Evolutionary conservation across 2,888 invertebrate species (phyloP).

Genomic region (Metacarcinus magister): DNA sequence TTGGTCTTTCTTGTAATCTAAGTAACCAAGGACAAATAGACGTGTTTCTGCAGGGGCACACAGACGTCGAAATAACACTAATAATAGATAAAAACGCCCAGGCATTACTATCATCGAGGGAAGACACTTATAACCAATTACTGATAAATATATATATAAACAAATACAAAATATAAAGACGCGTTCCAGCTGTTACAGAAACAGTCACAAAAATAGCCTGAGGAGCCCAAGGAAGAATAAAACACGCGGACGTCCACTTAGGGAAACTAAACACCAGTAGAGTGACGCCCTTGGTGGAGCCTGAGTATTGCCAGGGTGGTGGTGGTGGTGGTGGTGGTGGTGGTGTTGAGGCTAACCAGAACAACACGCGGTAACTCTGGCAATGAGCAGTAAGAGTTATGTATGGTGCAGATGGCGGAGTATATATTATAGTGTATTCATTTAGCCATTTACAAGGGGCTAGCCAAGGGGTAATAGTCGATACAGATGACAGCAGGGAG

Average conservation of each 20-base stretch:
- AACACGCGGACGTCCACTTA: neutral
- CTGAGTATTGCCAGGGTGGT: constrained; percentile 3
- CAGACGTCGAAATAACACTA: neutral
- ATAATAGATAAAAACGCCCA: neutral
- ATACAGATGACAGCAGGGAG: neutral
- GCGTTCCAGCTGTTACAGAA: neutral
- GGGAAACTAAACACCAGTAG: constrained; percentile 9
- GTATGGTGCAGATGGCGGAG: neutral
- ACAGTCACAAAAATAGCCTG: neutral
- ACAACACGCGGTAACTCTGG: neutral
- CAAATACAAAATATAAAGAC: neutral
- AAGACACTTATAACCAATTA: neutral
- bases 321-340: no score
- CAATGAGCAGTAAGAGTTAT: neutral
- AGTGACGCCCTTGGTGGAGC: neutral
- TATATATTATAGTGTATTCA: neutral
- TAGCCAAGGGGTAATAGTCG: neutral
- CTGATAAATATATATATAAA: neutral
- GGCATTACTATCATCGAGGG: neutral
- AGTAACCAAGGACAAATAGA: neutral
- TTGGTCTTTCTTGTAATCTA: neutral
- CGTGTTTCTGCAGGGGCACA: neutral
- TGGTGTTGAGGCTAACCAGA: neutral
- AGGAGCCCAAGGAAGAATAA: neutral
- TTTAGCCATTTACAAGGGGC: neutral